Evolutionary conservation across 2,888 invertebrate species (phyloP), one percentile per base, ranked within the genome.

Genomic region (Pycnomerus fuliginosus): DNA sequence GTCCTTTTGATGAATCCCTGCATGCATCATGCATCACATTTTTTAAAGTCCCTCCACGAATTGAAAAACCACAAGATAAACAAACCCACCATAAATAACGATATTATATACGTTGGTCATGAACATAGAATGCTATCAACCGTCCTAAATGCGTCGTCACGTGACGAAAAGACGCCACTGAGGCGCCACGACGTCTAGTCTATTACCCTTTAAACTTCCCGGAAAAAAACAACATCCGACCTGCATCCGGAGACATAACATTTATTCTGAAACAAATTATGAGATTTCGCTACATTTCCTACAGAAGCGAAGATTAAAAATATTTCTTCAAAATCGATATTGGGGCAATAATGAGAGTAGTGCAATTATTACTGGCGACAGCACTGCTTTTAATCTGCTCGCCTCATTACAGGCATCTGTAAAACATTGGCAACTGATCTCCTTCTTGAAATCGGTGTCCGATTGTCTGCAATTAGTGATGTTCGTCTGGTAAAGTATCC

Each of bases 101-200:
- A n/a, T 20, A 8, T 20, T 20, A 7, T 20, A 20, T 20, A 20
- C 8, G 20, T 5, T 20, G 20, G 20, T 20, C 20, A 8, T 20
- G 20, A 7, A 5, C 20, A 5, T n/a, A n/a, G n/a, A 8, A 20
- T 20, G 20, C 20, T 8, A 20, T 20, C 5, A 20, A 20, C 20
- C 20, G 20, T 20, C 31, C 36, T 30, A 30, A 24, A 36, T 30
- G 27, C 25, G 31, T 28, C 15, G 40, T 27, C 40, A 41, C 32
- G 33, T 43, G 43, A 16, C 27, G 17, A 3, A 22, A 8, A n/a
- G 36, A 23, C 43, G 36, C 35, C 43, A 36, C 20, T 7, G 13
- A 3, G 43, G 43, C 43, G 43, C 36, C 43, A 24, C 29, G 43
- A 43, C 43, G 43, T 43, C 43, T 43, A 34, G 36, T 11, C 31